These are phyloP conservation scores for Euzetes globulus DNA, from an alignment of 2,888 invertebrate species.

Conservation along the genomic window DNA sequence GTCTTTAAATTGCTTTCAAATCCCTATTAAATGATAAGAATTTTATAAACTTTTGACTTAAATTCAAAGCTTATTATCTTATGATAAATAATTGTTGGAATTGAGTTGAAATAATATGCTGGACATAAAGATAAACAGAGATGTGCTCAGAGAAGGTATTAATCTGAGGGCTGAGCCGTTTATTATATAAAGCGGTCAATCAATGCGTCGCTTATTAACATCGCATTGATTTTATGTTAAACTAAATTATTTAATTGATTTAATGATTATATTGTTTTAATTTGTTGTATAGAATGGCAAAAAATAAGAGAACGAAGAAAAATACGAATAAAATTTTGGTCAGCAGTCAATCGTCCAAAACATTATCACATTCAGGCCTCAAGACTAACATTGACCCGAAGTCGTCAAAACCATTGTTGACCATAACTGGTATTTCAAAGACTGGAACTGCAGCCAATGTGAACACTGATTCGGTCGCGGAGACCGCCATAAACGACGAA, in stretches of 20 bases:
- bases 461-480: not conserved
- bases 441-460: not conserved
- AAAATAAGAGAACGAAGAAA: slow-evolving; percentile 13
- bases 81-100: not conserved
- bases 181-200: not conserved
- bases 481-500: not conserved
- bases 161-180: not conserved
- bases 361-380: not conserved
- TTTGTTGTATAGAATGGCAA: slow-evolving; percentile 8
- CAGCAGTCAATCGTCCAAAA: not conserved
- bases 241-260: not conserved
- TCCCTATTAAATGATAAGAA: no score
- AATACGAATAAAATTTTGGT: not conserved
- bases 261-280: not conserved
- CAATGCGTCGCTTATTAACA: slow-evolving; percentile 2
- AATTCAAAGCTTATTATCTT: not conserved
- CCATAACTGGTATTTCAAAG: not conserved
- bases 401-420: not conserved
- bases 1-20: no score
- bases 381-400: not conserved
- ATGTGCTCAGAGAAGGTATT: slow-evolving; percentile 2
- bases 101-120: not conserved
- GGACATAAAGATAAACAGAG: not conserved
- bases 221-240: not conserved
- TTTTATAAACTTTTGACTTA: not conserved